phyloP scores from a whole-genome alignment of 2,888 invertebrate genomes.

The Mythimna impura region DNA sequence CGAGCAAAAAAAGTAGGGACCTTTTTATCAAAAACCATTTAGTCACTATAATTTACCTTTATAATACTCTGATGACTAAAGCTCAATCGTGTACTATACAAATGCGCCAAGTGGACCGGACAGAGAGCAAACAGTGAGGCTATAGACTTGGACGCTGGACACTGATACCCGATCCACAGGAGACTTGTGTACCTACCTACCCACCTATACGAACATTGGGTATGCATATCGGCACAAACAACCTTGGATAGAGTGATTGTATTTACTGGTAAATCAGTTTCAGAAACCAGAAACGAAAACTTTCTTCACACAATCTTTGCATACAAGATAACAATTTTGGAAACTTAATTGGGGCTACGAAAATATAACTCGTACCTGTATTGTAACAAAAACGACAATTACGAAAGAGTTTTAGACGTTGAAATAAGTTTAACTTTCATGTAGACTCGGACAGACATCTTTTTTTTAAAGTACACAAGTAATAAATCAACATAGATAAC shows the following conservation, averaged over 20 bases:
- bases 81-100: constrained; percentile 46
- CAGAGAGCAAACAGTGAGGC: constrained; percentile 52
- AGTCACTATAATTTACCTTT: not conserved
- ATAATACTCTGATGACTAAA: constrained; percentile 26
- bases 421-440: not conserved
- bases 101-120: constrained; percentile 55
- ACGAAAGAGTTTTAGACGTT: no score
- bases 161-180: constrained; percentile 35
- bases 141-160: constrained; percentile 34
- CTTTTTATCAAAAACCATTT: not conserved
- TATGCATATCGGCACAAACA: constrained; percentile 30
- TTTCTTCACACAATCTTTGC: constrained; percentile 18
- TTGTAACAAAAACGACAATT: not conserved
- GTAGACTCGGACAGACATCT: not conserved
- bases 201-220: not conserved
- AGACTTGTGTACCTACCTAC: constrained; percentile 23
- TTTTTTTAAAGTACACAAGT: constrained; percentile 9
- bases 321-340: not conserved
- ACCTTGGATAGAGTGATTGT: constrained; percentile 23
- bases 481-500: constrained; percentile 20
- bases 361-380: not conserved
- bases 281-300: constrained; percentile 4
- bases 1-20: no score
- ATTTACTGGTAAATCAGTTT: constrained; percentile 24
- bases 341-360: not conserved